Base-by-base conservation (phyloP, 2,113 vertebrate species). In the Mirza zaza region DNA sequence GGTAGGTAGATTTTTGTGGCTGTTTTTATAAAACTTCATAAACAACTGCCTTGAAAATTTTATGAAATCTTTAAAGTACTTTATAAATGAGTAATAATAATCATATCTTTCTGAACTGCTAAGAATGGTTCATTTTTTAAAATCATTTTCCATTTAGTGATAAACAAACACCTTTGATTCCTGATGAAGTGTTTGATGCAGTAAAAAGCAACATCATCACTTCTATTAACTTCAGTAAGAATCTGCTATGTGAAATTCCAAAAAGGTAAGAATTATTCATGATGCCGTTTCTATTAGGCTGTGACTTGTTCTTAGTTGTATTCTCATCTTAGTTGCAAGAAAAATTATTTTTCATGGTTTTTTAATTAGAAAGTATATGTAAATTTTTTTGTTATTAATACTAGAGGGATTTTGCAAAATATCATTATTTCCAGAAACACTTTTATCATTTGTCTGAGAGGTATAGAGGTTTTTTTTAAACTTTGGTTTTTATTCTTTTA, bases 141-240 rank as follows among this genome's bases (percentile, higher is more conserved):
- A 83, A 86, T 36, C 45, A 90, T 57, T 59, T 75, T 2, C 96
- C 90, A 39, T 92, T 81, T 88, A 99, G 99, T 98, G 99, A 99
- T 92, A 99, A 99, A 83, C 99, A 99, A 97, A 98, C 98, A 15
- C 68, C 95, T 0, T 65, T 75, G 76, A 98, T 99, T 98, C 99
- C 99, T 9, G 98, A 99, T 20, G 99, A 99, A 9, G 45, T 99
- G 88, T 99, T 99, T 68, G 97, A 99, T 11, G 99, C 99, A 2
- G 98, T 98, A 79, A 98, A 97, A 39, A 91, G 77, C 94, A 97
- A 97, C 4, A 89, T 96, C 8, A 94, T 99, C 80, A 76, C 97
- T 92, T 98, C 97, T 0, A 77, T 99, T 77, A 99, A 99, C 98
- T 99, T 99, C 98, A 99, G 99, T 98, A 99, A 99, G 98, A 99